A percentile compares a stretch with the other conserved stretches of the same genome.
These are phyloP conservation scores for Illadopsis cleaveri DNA, from an alignment of 2,113 vertebrate genomes.

Conservation along the genomic window DNA sequence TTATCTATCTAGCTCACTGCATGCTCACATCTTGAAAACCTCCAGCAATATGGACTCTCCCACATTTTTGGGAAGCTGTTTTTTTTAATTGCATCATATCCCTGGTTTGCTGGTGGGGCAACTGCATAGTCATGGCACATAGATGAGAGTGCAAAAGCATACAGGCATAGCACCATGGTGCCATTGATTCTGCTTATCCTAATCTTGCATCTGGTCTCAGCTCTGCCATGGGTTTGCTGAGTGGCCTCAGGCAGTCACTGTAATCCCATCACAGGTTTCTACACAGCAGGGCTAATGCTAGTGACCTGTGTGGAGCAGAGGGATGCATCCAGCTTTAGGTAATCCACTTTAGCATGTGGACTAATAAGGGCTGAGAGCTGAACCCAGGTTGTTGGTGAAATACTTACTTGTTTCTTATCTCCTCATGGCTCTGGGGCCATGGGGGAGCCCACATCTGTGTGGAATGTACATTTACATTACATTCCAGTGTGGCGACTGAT, in stretches of 20 bases:
- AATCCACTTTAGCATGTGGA: not conserved
- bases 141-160: not conserved
- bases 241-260: not conserved
- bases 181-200: not conserved
- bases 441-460: not conserved
- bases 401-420: not conserved
- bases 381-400: not conserved
- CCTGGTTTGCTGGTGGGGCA: not conserved
- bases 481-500: not conserved
- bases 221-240: not conserved
- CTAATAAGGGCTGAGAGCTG: not conserved
- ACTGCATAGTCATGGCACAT: accelerated
- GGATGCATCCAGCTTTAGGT: not conserved
- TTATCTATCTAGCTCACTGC: not conserved
- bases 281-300: not conserved
- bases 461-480: accelerated
- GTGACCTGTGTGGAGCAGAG: not conserved
- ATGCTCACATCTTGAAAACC: not conserved
- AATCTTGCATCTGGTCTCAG: not conserved
- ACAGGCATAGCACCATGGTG: not conserved
- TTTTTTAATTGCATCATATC: not conserved
- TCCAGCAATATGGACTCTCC: not conserved
- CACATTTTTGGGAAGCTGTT: not conserved
- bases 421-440: accelerated
- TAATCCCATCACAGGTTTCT: not conserved